Conservation (phyloP, 2,113 vertebrate genomes). For the Mustela nigripes region DNA sequence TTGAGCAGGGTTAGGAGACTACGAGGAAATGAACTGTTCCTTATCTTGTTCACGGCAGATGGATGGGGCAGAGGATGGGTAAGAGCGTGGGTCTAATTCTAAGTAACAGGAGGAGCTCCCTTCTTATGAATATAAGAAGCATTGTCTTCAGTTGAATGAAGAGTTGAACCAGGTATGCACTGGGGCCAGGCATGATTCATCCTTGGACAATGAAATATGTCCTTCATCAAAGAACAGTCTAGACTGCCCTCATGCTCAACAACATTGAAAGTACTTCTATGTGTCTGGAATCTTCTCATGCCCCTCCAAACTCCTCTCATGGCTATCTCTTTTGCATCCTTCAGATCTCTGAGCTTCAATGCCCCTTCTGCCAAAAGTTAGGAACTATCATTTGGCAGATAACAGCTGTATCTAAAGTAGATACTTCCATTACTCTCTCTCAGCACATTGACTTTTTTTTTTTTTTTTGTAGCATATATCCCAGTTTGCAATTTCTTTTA, state of each 20-base stretch:
- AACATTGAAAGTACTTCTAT: background rate
- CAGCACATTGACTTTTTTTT: background rate
- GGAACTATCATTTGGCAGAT: background rate
- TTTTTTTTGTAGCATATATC: background rate
- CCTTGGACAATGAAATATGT: background rate
- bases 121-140: background rate
- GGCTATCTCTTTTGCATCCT: background rate
- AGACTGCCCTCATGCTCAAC: background rate
- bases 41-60: background rate
- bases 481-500: background rate
- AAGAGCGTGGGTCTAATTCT: background rate
- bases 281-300: background rate
- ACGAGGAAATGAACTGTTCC: background rate
- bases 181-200: background rate
- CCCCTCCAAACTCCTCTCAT: background rate
- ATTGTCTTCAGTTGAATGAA: background rate
- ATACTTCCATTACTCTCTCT: background rate
- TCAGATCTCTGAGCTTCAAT: background rate
- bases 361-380: background rate
- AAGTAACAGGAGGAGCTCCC: background rate
- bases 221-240: background rate
- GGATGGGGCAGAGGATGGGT: background rate
- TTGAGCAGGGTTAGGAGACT: background rate
- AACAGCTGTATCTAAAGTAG: background rate
- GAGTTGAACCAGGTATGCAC: background rate